These are phyloP conservation scores for Tupiocoris notatus DNA, from an alignment of 2,888 invertebrate species.

Conservation along the genomic window DNA sequence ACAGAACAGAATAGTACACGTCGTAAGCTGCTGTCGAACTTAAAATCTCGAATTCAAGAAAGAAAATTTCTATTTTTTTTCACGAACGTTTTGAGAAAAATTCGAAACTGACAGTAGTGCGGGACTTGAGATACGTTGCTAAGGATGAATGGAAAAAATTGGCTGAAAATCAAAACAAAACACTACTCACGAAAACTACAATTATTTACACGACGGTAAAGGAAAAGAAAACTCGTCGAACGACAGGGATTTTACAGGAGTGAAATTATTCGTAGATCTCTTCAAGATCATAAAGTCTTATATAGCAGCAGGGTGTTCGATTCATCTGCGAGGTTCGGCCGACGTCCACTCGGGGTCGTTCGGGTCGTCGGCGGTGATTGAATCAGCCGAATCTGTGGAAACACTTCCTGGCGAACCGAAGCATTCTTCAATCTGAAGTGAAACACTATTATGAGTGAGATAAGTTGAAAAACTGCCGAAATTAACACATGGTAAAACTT, in stretches of 20 bases:
- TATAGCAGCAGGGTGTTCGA: not conserved
- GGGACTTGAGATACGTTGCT: not conserved
- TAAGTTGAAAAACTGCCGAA: no score
- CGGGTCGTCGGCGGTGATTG: conserved; percentile 63
- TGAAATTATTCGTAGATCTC: no score
- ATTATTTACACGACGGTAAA: not conserved
- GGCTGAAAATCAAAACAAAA: not conserved
- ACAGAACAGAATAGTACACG: no score
- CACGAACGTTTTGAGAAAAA: no score
- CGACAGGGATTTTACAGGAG: no score
- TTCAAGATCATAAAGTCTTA: no score
- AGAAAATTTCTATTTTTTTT: no score
- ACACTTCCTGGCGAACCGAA: conserved; percentile 56
- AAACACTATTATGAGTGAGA: no score
- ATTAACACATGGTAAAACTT: no score
- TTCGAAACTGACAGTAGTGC: not conserved
- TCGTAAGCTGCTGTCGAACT: no score
- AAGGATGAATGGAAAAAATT: not conserved
- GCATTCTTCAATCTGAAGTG: conserved; percentile 11
- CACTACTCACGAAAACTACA: not conserved
- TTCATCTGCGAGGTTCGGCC: conserved; percentile 29
- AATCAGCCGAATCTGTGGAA: conserved; percentile 58
- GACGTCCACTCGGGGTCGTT: conserved; percentile 80
- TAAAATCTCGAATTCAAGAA: no score
- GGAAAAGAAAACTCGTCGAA: not conserved